Evolutionary conservation across 2,113 vertebrate genomes (phyloP).

Genomic region (Alectura lathami): DNA sequence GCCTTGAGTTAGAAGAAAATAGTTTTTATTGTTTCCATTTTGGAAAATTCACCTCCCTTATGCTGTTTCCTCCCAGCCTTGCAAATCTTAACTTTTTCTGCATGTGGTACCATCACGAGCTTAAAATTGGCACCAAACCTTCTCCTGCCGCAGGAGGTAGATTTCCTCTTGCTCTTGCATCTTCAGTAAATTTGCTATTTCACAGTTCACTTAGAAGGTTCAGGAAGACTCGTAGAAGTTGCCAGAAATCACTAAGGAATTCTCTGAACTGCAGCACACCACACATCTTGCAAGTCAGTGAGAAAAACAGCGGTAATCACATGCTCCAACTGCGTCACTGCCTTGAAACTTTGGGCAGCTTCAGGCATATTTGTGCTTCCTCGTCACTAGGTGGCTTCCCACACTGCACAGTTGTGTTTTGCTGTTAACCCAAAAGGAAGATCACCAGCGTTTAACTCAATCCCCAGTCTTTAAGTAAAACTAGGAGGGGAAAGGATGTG

Average conservation of each 20-base stretch:
- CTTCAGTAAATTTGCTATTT: not conserved
- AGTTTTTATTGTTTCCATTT: conserved; percentile 27
- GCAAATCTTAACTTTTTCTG: not conserved
- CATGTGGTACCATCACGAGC: not conserved
- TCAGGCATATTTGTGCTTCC: conserved; percentile 34
- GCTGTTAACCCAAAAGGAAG: not conserved
- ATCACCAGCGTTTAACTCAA: not conserved
- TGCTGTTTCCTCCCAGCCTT: not conserved
- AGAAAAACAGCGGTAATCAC: conserved; percentile 28
- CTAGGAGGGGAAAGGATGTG: not conserved
- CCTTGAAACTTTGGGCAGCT: conserved; percentile 27
- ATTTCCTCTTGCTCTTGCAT: not conserved
- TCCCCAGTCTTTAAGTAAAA: not conserved
- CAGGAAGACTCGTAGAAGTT: not conserved
- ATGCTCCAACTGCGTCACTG: conserved; percentile 50
- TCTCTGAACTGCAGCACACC: not conserved
- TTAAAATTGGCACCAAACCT: not conserved
- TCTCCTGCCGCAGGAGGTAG: not conserved
- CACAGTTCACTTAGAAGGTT: not conserved
- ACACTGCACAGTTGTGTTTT: not conserved
- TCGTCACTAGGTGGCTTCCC: conserved; percentile 60
- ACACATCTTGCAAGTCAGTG: not conserved
- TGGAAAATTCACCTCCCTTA: not conserved
- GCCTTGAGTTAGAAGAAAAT: not conserved
- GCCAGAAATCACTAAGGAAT: not conserved